phyloP scores from a whole-genome alignment of 2,797 vertebrate species.

The Prionace glauca region DNA sequence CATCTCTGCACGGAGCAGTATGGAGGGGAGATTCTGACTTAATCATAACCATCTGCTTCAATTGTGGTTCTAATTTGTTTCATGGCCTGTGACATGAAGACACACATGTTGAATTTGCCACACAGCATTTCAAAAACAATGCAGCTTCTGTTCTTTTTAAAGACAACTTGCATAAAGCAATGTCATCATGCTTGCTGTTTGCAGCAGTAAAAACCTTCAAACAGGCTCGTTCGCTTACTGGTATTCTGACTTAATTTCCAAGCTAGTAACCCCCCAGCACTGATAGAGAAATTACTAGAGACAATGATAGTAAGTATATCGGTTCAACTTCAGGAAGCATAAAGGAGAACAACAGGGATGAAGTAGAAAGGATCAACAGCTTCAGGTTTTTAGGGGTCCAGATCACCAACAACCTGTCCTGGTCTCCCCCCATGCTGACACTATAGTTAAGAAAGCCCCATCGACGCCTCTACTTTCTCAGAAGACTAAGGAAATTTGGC shows the following conservation, averaged over 20 bases:
- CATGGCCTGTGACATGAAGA: not conserved
- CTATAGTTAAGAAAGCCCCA: too few relatives aligned
- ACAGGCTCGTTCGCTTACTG: not conserved
- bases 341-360: too few relatives aligned
- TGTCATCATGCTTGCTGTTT: not conserved
- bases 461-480: too few relatives aligned
- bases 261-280: not conserved
- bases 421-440: too few relatives aligned
- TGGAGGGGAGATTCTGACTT: not conserved
- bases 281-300: not conserved
- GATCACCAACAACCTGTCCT: too few relatives aligned
- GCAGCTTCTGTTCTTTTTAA: not conserved
- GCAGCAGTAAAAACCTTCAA: not conserved
- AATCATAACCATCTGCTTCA: not conserved
- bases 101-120: not conserved
- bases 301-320: not conserved
- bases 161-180: not conserved
- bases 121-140: not conserved
- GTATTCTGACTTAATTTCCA: not conserved
- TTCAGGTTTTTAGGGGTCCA: too few relatives aligned
- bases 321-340: not conserved
- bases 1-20: not conserved
- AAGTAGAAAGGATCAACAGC: too few relatives aligned
- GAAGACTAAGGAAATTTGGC: too few relatives aligned
- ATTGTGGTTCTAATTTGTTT: not conserved